These are phyloP conservation scores for Pachydiplax longipennis DNA, from an alignment of 2,888 invertebrate species.

Conservation along the genomic window DNA sequence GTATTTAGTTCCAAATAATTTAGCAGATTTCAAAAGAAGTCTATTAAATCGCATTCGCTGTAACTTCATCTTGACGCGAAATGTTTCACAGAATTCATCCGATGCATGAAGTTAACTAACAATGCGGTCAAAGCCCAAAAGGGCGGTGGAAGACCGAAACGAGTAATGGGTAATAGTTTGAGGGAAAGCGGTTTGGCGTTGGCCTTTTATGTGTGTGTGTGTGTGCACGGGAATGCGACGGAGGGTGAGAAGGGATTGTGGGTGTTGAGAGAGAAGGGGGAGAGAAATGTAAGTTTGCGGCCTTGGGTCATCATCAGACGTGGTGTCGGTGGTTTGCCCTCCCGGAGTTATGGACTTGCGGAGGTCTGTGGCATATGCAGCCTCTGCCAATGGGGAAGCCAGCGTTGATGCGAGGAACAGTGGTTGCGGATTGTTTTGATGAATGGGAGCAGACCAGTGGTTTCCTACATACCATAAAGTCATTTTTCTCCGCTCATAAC, in stretches of 20 bases:
- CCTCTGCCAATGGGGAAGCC: neutral
- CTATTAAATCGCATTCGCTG: too few relatives aligned
- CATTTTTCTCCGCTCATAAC: neutral
- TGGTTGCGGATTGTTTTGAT: conserved; percentile 35
- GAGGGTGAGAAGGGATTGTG: neutral
- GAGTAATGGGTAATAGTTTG: neutral
- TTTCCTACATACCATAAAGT: conserved; percentile 2
- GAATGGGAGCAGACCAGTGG: conserved; percentile 23
- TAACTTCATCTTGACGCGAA: neutral
- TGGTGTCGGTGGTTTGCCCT: conserved; percentile 43
- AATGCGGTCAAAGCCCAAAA: neutral
- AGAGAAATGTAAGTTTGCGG: conserved; percentile 36
- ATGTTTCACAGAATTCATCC: neutral
- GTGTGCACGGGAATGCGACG: neutral
- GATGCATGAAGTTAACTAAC: neutral
- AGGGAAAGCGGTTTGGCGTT: neutral
- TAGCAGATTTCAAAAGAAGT: too few relatives aligned
- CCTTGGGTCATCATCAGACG: conserved; percentile 38
- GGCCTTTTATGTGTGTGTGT: neutral
- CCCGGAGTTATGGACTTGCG: conserved; percentile 29
- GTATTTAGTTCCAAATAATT: too few relatives aligned
- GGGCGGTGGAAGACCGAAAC: neutral
- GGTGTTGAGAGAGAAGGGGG: neutral
- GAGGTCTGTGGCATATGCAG: conserved; percentile 15
- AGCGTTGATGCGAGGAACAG: neutral